These are phyloP conservation scores for Dynastes grantii DNA, from an alignment of 2,888 invertebrate genomes.

Conservation along the genomic window DNA sequence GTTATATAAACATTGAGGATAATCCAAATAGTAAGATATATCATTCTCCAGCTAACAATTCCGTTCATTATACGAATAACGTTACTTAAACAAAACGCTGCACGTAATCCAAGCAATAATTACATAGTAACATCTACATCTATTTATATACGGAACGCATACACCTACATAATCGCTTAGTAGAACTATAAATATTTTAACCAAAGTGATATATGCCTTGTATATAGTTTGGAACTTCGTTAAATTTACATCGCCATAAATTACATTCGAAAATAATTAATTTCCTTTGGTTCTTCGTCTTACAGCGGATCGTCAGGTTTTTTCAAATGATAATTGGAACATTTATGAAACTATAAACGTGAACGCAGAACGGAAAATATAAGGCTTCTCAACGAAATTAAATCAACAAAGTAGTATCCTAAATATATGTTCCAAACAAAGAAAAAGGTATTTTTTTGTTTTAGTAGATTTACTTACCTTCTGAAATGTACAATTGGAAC, in stretches of 20 bases:
- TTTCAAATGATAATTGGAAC: slow-evolving; percentile 33
- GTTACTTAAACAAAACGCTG: slow-evolving; percentile 20
- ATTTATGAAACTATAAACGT: slow-evolving; percentile 41
- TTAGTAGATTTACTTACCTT: too few species aligned
- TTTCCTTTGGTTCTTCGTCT: slow-evolving; percentile 24
- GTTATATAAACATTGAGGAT: background rate
- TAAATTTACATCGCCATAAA: slow-evolving; percentile 46
- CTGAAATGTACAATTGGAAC: too few species aligned
- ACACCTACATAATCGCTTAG: slow-evolving; percentile 31
- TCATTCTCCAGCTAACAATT: slow-evolving; percentile 23
- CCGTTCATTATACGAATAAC: slow-evolving; percentile 15
- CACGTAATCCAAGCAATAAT: slow-evolving; percentile 35
- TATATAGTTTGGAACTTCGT: slow-evolving; percentile 45
- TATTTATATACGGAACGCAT: slow-evolving; percentile 36
- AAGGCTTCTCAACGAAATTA: background rate
- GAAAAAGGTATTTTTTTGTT: too few species aligned
- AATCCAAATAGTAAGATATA: slow-evolving; percentile 15
- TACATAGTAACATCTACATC: slow-evolving; percentile 36
- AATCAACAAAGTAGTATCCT: background rate
- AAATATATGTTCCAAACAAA: too few species aligned
- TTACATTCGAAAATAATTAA: slow-evolving; percentile 45
- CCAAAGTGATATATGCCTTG: slow-evolving; percentile 44
- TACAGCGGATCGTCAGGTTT: background rate
- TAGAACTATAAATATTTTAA: slow-evolving; percentile 46
- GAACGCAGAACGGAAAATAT: slow-evolving; percentile 11